Conservation (phyloP, 2,888 invertebrate species). For the Thereva unica region DNA sequence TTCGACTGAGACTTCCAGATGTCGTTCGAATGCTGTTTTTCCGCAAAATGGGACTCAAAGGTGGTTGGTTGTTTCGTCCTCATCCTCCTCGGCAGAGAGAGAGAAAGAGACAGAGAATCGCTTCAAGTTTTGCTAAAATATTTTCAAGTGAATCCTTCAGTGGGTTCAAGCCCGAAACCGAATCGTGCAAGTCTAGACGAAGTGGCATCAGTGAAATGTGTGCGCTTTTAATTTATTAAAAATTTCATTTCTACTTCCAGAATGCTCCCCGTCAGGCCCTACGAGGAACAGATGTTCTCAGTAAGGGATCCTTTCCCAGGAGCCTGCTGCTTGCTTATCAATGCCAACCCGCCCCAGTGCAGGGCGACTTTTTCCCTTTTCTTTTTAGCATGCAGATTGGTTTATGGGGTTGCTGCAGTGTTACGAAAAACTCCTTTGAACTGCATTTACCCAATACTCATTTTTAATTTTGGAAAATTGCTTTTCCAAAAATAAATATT, state of each 20-base stretch:
- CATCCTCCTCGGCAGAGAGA: not conserved
- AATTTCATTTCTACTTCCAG: constrained; percentile 31
- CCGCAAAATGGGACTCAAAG: too few relatives aligned
- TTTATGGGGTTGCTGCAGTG: constrained; percentile 23
- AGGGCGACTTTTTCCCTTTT: not conserved
- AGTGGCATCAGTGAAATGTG: constrained; percentile 21
- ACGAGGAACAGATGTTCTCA: not conserved
- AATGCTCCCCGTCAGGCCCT: not conserved
- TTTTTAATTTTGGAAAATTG: constrained; percentile 32
- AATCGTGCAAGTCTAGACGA: constrained; percentile 27
- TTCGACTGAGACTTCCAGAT: too few relatives aligned
- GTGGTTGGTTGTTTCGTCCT: too few relatives aligned
- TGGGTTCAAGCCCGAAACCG: constrained; percentile 1
- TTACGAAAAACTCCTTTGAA: constrained; percentile 15
- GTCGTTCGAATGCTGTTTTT: too few relatives aligned
- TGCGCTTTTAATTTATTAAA: constrained; percentile 33
- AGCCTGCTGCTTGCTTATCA: constrained; percentile 12
- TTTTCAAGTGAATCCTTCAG: not conserved
- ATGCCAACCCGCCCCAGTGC: constrained; percentile 22
- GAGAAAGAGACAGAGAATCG: not conserved
- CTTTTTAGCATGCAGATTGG: constrained; percentile 33
- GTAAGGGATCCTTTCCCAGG: not conserved
- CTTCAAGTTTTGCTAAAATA: not conserved
- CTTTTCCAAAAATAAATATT: not conserved
- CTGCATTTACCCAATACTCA: not conserved